Percentiles rank a stretch among this genome's conserved stretches.
These are phyloP conservation scores for Eurytoma californica DNA, from an alignment of 2,888 invertebrate species.

Conservation along the genomic window DNA sequence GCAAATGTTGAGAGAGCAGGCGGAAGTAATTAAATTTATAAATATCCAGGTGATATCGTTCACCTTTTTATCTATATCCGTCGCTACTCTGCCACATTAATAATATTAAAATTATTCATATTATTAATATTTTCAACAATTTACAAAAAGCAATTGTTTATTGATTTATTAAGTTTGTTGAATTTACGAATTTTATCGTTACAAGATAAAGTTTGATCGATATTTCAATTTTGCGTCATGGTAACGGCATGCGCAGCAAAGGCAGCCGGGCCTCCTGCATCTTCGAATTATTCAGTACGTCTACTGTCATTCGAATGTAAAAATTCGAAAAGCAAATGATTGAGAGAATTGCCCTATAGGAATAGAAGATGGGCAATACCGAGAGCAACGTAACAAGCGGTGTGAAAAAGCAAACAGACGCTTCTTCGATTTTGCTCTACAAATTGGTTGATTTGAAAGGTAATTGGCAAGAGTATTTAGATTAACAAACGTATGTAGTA, in stretches of 20 bases:
- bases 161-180: slow-evolving; percentile 5
- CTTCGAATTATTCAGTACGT: too few species aligned
- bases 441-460: slow-evolving; percentile 94
- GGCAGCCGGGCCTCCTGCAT: too few species aligned
- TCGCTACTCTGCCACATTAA: too few species aligned
- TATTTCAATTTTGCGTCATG: slow-evolving; percentile 46
- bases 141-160: too few species aligned
- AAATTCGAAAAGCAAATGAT: too few species aligned
- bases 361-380: slow-evolving; percentile 84
- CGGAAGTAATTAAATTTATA: too few species aligned
- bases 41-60: too few species aligned
- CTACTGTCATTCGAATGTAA: too few species aligned
- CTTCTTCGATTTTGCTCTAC: slow-evolving; percentile 88
- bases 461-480: slow-evolving; percentile 62
- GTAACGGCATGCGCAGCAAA: slow-evolving; percentile 39
- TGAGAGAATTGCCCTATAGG: neutral
- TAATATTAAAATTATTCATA: too few species aligned
- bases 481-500: neutral
- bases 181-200: neutral
- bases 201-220: slow-evolving; percentile 49
- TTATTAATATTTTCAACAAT: too few species aligned
- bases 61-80: too few species aligned
- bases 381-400: slow-evolving; percentile 94
- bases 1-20: too few species aligned
- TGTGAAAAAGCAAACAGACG: slow-evolving; percentile 95